A percentile compares a stretch with the other conserved stretches of the same genome.
Evolutionary conservation across 2,888 invertebrate genomes (phyloP).

Genomic region (Drosophila emarginata): DNA sequence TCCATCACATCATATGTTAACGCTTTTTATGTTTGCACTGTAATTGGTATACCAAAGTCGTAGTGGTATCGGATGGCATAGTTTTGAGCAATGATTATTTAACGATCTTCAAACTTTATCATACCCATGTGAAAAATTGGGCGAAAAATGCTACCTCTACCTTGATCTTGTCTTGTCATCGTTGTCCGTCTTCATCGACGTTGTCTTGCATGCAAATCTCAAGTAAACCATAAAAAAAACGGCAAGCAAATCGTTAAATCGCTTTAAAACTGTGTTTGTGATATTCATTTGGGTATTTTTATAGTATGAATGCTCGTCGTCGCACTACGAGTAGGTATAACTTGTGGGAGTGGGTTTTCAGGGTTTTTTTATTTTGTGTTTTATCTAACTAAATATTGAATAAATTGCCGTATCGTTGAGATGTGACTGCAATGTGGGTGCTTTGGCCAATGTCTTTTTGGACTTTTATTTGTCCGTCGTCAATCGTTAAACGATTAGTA

Average conservation of each 20-base stretch:
- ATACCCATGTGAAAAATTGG: conserved; percentile 41
- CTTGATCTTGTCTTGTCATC: conserved; percentile 63
- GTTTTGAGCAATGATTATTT: neutral
- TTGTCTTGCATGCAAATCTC: conserved; percentile 54
- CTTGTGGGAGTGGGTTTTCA: conserved; percentile 69
- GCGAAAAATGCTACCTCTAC: conserved; percentile 19
- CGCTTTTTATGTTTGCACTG: neutral
- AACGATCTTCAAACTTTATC: conserved; percentile 21
- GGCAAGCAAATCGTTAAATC: conserved; percentile 53
- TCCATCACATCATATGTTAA: neutral
- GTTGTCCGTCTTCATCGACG: neutral
- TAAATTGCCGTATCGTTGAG: conserved; percentile 35
- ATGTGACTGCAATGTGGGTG: conserved; percentile 9
- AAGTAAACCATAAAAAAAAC: conserved; percentile 34
- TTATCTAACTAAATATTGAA: conserved; percentile 41
- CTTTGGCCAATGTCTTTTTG: conserved; percentile 14
- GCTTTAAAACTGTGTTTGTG: conserved; percentile 49
- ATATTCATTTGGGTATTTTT: conserved; percentile 55
- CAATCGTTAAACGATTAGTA: neutral
- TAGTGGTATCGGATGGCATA: neutral
- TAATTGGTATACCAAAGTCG: conserved; percentile 4
- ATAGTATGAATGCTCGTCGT: conserved; percentile 12
- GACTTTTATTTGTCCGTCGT: conserved; percentile 18
- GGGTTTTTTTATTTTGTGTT: conserved; percentile 44
- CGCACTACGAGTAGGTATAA: conserved; percentile 20